Conservation (phyloP, 2,797 vertebrate species). For the Fundulus diaphanus region DNA sequence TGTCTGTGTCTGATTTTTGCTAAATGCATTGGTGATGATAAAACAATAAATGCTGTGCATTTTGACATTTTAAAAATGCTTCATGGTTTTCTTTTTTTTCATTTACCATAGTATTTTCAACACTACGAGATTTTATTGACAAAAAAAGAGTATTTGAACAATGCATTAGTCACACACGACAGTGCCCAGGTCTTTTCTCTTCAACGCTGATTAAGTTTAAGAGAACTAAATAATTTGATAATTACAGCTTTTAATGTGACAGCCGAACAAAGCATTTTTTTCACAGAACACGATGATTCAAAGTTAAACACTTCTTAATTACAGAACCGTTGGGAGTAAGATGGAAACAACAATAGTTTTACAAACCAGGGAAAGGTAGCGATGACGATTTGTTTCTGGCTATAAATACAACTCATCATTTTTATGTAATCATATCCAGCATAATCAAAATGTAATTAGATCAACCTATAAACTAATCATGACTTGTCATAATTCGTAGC, state of each 20-base stretch:
- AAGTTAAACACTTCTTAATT: slow-evolving; percentile 73
- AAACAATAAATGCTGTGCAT: slow-evolving; percentile 80
- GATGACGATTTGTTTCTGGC: slow-evolving; percentile 10
- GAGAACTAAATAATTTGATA: slow-evolving; percentile 62
- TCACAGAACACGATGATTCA: slow-evolving; percentile 60
- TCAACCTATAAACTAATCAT: slow-evolving; percentile 12
- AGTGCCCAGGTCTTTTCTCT: slow-evolving; percentile 47
- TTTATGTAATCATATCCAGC: not conserved
- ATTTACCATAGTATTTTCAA: slow-evolving; percentile 1
- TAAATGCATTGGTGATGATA: slow-evolving; percentile 71
- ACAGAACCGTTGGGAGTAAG: slow-evolving; percentile 59
- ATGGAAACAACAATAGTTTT: slow-evolving; percentile 45
- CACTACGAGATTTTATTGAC: not conserved
- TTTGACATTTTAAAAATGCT: slow-evolving; percentile 60
- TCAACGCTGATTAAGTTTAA: slow-evolving; percentile 50
- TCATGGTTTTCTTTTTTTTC: slow-evolving; percentile 1
- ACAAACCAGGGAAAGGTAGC: slow-evolving; percentile 40
- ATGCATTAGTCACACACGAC: slow-evolving; percentile 19
- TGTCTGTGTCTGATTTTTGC: slow-evolving; percentile 70
- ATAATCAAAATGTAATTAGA: slow-evolving; percentile 18
- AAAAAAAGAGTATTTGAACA: slow-evolving; percentile 15
- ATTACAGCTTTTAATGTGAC: slow-evolving; percentile 60
- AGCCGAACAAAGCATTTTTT: slow-evolving; percentile 70
- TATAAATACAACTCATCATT: slow-evolving; percentile 18
- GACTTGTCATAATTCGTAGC: slow-evolving; percentile 23